Conservation (phyloP, 2,113 vertebrate species). For the Gallinago media region DNA sequence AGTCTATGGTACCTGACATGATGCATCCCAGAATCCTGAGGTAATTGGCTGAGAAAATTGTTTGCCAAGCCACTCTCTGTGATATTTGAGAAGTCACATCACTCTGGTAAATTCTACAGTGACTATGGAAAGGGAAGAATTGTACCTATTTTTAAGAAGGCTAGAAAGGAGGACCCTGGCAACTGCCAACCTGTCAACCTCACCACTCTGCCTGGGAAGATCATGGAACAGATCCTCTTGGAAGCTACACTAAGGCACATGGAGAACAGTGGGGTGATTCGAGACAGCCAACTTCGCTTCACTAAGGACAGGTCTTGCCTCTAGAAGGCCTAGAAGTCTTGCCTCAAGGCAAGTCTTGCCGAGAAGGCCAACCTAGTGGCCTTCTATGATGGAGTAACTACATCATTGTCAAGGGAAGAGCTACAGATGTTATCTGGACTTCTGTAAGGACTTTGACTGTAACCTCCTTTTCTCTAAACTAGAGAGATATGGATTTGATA, state of each 20-base stretch:
- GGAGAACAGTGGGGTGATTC: neutral
- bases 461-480: neutral
- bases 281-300: neutral
- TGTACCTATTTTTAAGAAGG: neutral
- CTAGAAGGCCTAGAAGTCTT: no score
- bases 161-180: neutral
- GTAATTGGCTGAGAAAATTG: neutral
- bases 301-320: neutral
- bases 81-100: no score
- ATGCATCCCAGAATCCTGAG: neutral
- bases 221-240: neutral
- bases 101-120: no score
- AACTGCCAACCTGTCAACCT: neutral
- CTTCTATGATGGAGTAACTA: neutral
- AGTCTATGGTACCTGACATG: neutral
- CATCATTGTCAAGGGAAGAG: neutral
- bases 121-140: no score
- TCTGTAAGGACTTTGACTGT: neutral
- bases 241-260: neutral
- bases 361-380: neutral
- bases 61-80: no score
- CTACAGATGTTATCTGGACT: accelerated
- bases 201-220: neutral
- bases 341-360: no score
- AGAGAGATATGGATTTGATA: neutral